Evolutionary conservation across 2,888 invertebrate genomes (phyloP).

Genomic region (Cyaniris semiargus): DNA sequence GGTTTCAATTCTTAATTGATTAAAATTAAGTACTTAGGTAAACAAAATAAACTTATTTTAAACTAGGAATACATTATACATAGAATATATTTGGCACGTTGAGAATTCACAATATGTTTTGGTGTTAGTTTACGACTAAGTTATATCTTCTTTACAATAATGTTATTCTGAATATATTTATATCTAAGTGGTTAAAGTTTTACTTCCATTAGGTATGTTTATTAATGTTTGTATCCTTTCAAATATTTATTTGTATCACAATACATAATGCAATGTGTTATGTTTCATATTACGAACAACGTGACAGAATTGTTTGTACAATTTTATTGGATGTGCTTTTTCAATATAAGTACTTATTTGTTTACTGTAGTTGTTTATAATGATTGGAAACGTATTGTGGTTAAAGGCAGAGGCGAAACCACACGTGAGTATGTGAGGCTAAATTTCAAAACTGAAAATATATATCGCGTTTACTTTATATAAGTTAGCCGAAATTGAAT

Average conservation of each 20-base stretch:
- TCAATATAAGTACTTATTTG: not conserved
- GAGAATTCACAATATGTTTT: slow-evolving; percentile 72
- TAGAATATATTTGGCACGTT: slow-evolving; percentile 70
- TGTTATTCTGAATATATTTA: slow-evolving; percentile 4
- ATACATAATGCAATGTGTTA: not conserved
- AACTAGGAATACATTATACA: slow-evolving; percentile 31
- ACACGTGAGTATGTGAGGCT: not conserved
- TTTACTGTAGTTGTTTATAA: not conserved
- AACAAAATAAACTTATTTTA: slow-evolving; percentile 36
- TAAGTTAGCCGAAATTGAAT: not conserved
- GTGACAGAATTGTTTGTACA: not conserved
- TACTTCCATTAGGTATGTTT: not conserved
- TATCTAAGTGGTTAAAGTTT: not conserved
- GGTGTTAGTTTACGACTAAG: slow-evolving; percentile 37
- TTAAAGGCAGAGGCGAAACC: not conserved
- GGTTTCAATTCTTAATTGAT: too few species aligned
- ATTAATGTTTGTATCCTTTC: not conserved
- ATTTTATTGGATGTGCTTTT: slow-evolving; percentile 1
- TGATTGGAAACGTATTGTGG: not conserved
- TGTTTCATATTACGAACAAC: not conserved
- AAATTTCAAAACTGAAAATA: not conserved
- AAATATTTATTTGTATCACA: not conserved
- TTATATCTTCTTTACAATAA: not conserved
- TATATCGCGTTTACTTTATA: too few species aligned
- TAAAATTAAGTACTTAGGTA: slow-evolving; percentile 27